phyloP scores from a whole-genome alignment of 2,797 vertebrate species.

The Merluccius polli region DNA sequence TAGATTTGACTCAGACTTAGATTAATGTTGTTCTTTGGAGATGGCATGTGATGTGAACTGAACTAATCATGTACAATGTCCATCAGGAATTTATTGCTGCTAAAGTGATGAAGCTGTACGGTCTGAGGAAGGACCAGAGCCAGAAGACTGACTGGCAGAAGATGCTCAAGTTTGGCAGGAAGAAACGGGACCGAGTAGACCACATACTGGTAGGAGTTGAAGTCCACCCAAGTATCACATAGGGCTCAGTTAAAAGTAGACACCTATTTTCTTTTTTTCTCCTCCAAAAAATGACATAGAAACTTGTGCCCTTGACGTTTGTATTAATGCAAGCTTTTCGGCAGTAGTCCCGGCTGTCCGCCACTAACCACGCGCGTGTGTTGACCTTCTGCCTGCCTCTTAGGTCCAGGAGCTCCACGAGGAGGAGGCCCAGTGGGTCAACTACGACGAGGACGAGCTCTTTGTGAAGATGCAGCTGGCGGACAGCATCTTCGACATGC shows the following conservation, averaged over 20 bases:
- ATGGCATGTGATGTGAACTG: not conserved
- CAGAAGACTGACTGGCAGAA: constrained; percentile 98
- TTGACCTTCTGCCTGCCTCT: constrained; percentile 6
- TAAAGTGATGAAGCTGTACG: constrained; percentile 87
- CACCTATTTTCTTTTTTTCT: not conserved
- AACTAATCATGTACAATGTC: not conserved
- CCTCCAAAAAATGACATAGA: not conserved
- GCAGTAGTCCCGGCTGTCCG: not conserved
- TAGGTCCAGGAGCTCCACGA: constrained; percentile 97
- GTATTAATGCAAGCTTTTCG: not conserved
- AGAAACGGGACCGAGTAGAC: constrained; percentile 95
- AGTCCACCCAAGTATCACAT: not conserved
- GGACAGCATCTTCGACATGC: constrained; percentile 92
- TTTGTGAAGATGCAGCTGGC: constrained; percentile 97
- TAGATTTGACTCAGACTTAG: not conserved
- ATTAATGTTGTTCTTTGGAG: not conserved
- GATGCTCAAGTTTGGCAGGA: constrained; percentile 97
- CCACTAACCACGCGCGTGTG: not conserved
- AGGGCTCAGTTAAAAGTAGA: too few relatives aligned
- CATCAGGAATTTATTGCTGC: constrained; percentile 78
- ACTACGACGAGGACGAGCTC: constrained; percentile 95
- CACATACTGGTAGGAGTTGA: constrained; percentile 85
- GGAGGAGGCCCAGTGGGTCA: constrained; percentile 97
- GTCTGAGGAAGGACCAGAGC: constrained; percentile 82
- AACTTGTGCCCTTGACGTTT: not conserved